Percentiles rank a stretch among this genome's conserved stretches.
Evolutionary conservation across 2,797 vertebrate genomes (phyloP).

Genomic region (Ciconia nigra): DNA sequence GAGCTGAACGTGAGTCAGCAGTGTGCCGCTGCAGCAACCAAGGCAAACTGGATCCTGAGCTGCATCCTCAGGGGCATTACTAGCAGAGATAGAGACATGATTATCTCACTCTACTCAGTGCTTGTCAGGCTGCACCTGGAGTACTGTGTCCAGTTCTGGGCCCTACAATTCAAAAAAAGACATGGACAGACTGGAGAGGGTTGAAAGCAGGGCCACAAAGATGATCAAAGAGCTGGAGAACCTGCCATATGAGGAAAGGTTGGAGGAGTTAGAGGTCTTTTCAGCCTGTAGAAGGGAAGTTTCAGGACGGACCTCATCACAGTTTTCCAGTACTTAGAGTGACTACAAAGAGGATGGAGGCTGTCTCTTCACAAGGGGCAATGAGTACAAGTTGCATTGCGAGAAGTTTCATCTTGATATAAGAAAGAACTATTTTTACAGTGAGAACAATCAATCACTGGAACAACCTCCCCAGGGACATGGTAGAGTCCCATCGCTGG

Average conservation of each 20-base stretch:
- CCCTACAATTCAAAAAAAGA: background rate
- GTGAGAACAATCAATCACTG: background rate
- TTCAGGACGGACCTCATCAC: background rate
- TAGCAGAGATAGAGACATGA: background rate
- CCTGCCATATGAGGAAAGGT: background rate
- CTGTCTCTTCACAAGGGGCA: background rate
- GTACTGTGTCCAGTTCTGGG: background rate
- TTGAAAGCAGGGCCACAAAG: background rate
- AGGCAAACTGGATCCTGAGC: background rate
- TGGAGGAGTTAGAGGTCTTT: background rate
- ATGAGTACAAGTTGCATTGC: background rate
- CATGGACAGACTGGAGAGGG: background rate
- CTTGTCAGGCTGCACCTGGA: background rate
- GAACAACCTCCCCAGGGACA: background rate
- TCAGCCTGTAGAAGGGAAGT: background rate
- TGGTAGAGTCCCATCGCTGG: background rate
- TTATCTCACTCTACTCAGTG: too few relatives aligned
- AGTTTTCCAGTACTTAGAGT: background rate
- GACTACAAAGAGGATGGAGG: background rate
- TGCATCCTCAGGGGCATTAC: background rate
- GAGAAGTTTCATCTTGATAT: background rate
- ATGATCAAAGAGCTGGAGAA: background rate
- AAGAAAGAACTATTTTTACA: background rate
- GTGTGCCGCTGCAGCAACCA: too few relatives aligned
- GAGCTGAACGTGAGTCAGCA: background rate